These are phyloP conservation scores for Gephyroberyx darwinii DNA, from an alignment of 2,797 vertebrate genomes.

Conservation along the genomic window DNA sequence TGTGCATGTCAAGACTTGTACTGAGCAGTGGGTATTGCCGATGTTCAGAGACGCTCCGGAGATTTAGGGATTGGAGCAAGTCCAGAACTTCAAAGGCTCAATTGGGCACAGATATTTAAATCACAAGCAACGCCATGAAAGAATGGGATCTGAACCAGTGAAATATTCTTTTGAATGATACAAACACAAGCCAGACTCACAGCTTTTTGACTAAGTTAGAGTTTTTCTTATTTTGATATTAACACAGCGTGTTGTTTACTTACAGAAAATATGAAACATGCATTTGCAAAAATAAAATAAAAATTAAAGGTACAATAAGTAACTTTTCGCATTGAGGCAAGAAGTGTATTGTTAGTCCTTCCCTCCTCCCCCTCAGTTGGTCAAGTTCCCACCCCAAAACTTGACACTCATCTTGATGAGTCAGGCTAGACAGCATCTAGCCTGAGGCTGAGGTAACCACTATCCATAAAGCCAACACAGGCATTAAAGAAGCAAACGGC, in stretches of 20 bases:
- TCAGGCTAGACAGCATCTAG: too few relatives aligned
- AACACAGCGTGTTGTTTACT: conserved; percentile 7
- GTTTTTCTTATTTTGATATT: background rate
- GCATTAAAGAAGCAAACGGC: too few relatives aligned
- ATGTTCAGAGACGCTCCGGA: conserved; percentile 55
- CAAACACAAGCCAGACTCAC: conserved; percentile 27
- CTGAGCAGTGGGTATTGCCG: conserved; percentile 34
- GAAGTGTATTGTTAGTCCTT: background rate
- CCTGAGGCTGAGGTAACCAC: too few relatives aligned
- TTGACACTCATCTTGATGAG: too few relatives aligned
- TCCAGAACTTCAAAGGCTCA: conserved; percentile 66
- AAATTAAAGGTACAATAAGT: background rate
- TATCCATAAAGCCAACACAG: too few relatives aligned
- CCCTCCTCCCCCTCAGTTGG: too few relatives aligned
- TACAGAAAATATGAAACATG: background rate
- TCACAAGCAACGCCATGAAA: conserved; percentile 41
- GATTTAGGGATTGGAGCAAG: conserved; percentile 53
- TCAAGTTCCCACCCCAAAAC: too few relatives aligned
- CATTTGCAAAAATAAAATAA: background rate
- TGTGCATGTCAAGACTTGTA: conserved; percentile 32
- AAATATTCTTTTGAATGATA: conserved; percentile 26
- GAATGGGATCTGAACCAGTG: conserved; percentile 20
- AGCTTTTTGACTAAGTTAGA: background rate
- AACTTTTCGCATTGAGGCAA: background rate
- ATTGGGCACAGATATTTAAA: conserved; percentile 59